Base-by-base conservation (phyloP, 2,113 vertebrate genomes). In the Stictonetta naevosa region DNA sequence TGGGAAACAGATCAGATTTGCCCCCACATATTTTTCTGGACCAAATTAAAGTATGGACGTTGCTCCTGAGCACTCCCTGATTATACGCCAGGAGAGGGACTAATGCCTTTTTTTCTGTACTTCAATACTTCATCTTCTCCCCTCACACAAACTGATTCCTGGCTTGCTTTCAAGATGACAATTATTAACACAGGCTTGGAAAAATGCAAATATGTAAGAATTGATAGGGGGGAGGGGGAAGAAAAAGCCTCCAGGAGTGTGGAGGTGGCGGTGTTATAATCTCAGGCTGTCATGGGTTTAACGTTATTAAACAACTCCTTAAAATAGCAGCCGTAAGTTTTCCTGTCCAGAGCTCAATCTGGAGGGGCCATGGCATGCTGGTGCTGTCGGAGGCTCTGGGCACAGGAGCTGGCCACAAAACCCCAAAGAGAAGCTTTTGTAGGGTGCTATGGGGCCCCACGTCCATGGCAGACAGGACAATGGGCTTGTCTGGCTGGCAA, bases 231-330 rank as follows among this genome's bases (percentile, higher is more conserved):
- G 7, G 13, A 10, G 26, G 38, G 72, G 33, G 62, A 88, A 86
- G 75, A 92, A 96, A 90, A 95, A 86, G 74, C 58, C 90, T 92
- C 88, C 88, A 96, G 94, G 92, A 92, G 63, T 0, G 26, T 20
- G 92, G 93, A 96, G 96, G 95, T 94, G 95, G 96, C 83, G 48
- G 90, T 68, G 93, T 93, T 86, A 93, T 68, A 85, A 96, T 96
- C 92, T 95, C 90, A 86, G 94, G 68, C 92, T 96, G 90, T 92
- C 90, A 88, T 88, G 46, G 2, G 40, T 67, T 95, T 71, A 92
- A 96, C n/a, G 1, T 90, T 93, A 96, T 96, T 96, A 96, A 96
- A 93, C 92, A 91, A 92, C 85, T 15, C 10, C 94, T 83, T n/a
- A 83, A 90, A 95, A 93, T 96, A 96, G 88, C 82, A 92, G 79